Evolutionary conservation across 2,797 vertebrate species (phyloP).

Genomic region (Notoglanidium macrostoma): DNA sequence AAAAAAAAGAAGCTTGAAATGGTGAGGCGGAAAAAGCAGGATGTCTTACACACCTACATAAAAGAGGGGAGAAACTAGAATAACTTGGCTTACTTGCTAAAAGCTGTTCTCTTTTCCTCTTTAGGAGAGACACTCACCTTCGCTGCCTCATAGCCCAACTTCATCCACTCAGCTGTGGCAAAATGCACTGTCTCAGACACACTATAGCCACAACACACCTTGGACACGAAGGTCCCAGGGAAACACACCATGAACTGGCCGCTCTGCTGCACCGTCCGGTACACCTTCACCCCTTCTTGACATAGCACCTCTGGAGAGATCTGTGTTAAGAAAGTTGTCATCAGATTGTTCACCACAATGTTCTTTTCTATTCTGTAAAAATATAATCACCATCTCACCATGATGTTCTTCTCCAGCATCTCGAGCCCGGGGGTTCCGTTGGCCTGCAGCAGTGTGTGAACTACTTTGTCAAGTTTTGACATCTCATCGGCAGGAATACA

Average conservation of each 20-base stretch:
- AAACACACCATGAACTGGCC: conserved; percentile 99
- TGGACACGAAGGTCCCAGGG: conserved; percentile 97
- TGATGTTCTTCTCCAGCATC: conserved; percentile 99
- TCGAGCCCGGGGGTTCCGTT: conserved; percentile 98
- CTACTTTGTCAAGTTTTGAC: conserved; percentile 97
- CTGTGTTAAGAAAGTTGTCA: conserved; percentile 63
- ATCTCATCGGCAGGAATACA: conserved; percentile 99
- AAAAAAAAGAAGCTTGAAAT: conserved; percentile 5
- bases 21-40: background rate
- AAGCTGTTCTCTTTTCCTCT: conserved; percentile 44
- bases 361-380: background rate
- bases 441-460: conserved; percentile 98
- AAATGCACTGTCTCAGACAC: conserved; percentile 99
- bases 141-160: conserved; percentile 95
- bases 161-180: conserved; percentile 98
- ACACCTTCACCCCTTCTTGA: conserved; percentile 94
- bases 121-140: conserved; percentile 81
- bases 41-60: background rate
- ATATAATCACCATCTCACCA: conserved; percentile 75
- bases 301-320: conserved; percentile 98
- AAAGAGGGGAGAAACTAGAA: background rate
- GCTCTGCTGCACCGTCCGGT: conserved; percentile 94
- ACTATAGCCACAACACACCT: conserved; percentile 98
- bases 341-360: background rate
- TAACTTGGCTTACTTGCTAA: conserved; percentile 38